Evolutionary conservation across 1,140 invertebrate species (phyloP), one percentile per base, ranked within the genome.

Genomic region (Ceratosolen solmsi): DNA sequence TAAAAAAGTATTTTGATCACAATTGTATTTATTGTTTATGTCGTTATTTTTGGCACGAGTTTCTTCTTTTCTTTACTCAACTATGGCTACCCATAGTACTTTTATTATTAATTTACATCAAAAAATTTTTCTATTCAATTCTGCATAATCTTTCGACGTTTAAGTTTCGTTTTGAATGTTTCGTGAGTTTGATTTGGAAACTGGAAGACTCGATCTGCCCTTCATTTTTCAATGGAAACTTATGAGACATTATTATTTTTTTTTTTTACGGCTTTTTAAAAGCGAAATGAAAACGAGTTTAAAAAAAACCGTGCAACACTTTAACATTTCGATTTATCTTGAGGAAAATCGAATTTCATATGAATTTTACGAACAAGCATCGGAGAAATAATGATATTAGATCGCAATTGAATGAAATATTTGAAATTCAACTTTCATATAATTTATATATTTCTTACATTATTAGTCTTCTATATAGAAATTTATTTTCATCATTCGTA

Each of bases 191-290:
- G 70, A 46, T 83, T 73, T 75, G 74, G 72, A 81, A 84, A 84
- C 73, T 88, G 88, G 87, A 88, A 88, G 87, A 88, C 87, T 84
- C 85, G 74, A 84, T 84, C 74, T 82, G 79, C 81, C 80, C 78
- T 46, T 75, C 56, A 77, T 60, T 83, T 86, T 74, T 56, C 84
- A 80, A 74, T 77, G 75, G 49, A 33, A 70, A 72, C 46, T 70
- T 68, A 22, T 38, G 79, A 70, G 75, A 82, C 38, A 13, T 68
- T 46, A 41, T 51, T 75, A 25, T 22, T 27, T 22, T 71, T 46
- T 54, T 9, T 13, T 27, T 8, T 17, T 56, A 30, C n/a, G n/a
- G n/a, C n/a, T n/a, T n/a, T n/a, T n/a, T n/a, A n/a, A n/a, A n/a
- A n/a, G n/a, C n/a, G n/a, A n/a, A n/a, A n/a, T n/a, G n/a, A n/a